These are phyloP conservation scores for Amblyteles armatorius DNA, from an alignment of 2,888 invertebrate genomes.

Conservation along the genomic window DNA sequence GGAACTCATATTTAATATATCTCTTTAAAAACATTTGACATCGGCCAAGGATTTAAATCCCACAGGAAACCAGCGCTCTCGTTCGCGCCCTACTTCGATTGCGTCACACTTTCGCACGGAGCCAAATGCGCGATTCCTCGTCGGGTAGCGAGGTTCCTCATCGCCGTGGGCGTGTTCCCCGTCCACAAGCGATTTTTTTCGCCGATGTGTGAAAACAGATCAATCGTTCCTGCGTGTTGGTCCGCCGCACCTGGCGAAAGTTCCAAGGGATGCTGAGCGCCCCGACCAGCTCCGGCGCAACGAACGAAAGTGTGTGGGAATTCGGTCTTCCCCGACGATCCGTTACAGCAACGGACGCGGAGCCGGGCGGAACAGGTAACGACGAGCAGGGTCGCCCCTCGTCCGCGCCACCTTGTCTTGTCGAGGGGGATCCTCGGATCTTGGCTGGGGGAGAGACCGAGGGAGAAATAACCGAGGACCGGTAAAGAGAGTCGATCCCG, in stretches of 20 bases:
- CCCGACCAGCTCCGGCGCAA: neutral
- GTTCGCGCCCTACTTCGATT: neutral
- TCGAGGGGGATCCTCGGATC: slow-evolving; percentile 47
- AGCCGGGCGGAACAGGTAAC: slow-evolving; percentile 69
- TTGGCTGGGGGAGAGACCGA: neutral
- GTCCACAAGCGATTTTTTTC: neutral
- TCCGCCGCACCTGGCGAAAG: slow-evolving; percentile 55
- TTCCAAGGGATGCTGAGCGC: slow-evolving; percentile 51
- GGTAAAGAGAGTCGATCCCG: slow-evolving; percentile 51
- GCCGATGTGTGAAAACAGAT: slow-evolving; percentile 43
- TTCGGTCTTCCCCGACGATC: slow-evolving; percentile 47
- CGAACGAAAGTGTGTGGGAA: slow-evolving; percentile 56
- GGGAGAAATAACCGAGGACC: slow-evolving; percentile 24
- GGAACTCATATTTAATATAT: too few species aligned
- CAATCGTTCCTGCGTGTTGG: neutral
- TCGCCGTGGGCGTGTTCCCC: neutral
- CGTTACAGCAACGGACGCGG: slow-evolving; percentile 50
- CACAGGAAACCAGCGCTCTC: too few species aligned
- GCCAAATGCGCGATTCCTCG: neutral
- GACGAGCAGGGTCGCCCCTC: slow-evolving; percentile 36
- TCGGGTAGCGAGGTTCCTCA: neutral
- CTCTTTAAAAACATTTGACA: neutral
- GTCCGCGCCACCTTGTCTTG: slow-evolving; percentile 49
- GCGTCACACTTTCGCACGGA: neutral
- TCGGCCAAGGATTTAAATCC: neutral